Evolutionary conservation across 2,113 vertebrate species (phyloP).

Genomic region (Petroica traversi): DNA sequence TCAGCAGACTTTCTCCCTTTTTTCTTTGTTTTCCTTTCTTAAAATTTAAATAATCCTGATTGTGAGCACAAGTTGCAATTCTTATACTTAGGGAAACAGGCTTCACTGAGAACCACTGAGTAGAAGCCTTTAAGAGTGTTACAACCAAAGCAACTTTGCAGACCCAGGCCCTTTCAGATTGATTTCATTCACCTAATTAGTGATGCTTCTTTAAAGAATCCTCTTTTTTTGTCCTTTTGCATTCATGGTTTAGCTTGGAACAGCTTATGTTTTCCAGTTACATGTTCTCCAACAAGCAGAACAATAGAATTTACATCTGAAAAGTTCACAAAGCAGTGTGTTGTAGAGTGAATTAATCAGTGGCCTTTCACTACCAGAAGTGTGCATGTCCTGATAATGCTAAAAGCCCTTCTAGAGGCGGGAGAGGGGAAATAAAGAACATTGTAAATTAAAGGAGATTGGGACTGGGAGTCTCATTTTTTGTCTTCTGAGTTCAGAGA

Average conservation of each 20-base stretch:
- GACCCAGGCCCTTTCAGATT: conserved; percentile 31
- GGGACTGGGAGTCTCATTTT: not conserved
- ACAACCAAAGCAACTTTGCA: not conserved
- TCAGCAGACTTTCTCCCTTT: not conserved
- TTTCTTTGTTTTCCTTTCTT: not conserved
- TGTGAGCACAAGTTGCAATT: not conserved
- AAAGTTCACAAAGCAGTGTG: conserved; percentile 57
- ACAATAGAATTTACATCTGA: conserved; percentile 67
- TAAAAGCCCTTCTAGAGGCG: not conserved
- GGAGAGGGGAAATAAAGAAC: not conserved
- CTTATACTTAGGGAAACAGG: not conserved
- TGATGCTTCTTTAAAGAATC: conserved; percentile 47
- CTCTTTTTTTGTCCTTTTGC: conserved; percentile 8
- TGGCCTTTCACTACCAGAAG: conserved; percentile 51
- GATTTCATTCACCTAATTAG: conserved; percentile 55
- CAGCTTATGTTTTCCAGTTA: conserved; percentile 59
- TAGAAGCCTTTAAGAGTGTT: not conserved
- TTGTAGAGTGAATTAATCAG: conserved; percentile 60
- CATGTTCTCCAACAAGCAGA: conserved; percentile 53
- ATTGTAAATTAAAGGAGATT: conserved; percentile 43
- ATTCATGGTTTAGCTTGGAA: conserved; percentile 41
- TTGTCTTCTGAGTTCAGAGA: conserved; percentile 27
- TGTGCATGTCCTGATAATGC: conserved; percentile 32
- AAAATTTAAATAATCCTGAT: not conserved
- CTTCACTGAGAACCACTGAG: not conserved